Percentiles rank a stretch among this genome's conserved stretches.
Evolutionary conservation across 2,888 invertebrate species (phyloP).

Genomic region (Erpobdella octoculata): DNA sequence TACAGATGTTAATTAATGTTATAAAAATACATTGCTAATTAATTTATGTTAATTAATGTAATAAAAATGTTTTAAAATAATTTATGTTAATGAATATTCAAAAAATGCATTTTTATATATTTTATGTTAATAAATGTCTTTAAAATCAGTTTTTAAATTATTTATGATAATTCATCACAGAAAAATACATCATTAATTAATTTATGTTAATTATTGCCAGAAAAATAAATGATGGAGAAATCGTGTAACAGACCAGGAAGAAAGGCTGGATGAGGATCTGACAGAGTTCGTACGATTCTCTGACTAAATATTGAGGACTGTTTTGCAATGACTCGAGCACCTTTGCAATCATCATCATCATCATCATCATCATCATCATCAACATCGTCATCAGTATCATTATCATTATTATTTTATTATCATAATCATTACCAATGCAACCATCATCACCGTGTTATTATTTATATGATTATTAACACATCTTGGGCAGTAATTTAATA

Average conservation of each 20-base stretch:
- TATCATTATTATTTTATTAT: too few relatives aligned
- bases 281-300: slow-evolving; percentile 56
- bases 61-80: too few relatives aligned
- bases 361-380: slow-evolving; percentile 23
- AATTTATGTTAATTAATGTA: too few relatives aligned
- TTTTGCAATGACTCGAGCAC: slow-evolving; percentile 42
- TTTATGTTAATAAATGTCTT: too few relatives aligned
- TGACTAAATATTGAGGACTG: slow-evolving; percentile 46
- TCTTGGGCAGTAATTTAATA: neutral
- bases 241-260: slow-evolving; percentile 54
- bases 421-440: neutral
- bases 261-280: slow-evolving; percentile 55
- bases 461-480: slow-evolving; percentile 14
- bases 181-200: neutral
- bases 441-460: slow-evolving; percentile 1
- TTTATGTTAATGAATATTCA: too few relatives aligned
- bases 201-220: neutral
- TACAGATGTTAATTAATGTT: too few relatives aligned
- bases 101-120: too few relatives aligned
- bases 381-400: neutral
- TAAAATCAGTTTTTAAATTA: too few relatives aligned
- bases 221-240: neutral
- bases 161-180: neutral
- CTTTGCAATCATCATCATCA: slow-evolving; percentile 35
- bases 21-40: too few relatives aligned